These are phyloP conservation scores for Pipistrellus kuhlii DNA, from an alignment of 2,797 vertebrate species.

Conservation along the genomic window DNA sequence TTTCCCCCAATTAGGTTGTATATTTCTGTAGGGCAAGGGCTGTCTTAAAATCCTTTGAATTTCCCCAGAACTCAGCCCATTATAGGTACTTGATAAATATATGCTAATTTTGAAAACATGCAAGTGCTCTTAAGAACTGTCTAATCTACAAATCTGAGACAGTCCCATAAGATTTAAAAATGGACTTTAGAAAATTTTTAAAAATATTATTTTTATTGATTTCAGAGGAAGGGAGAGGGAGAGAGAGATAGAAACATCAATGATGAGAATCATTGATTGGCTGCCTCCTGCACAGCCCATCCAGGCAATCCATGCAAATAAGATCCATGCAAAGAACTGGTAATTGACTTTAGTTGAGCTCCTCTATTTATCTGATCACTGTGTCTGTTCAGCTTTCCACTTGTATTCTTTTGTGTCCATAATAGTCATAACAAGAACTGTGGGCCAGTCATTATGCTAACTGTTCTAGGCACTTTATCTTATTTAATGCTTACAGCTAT, in stretches of 20 bases:
- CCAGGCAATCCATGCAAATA: background rate
- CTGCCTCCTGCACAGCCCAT: no score
- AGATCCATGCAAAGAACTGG: background rate
- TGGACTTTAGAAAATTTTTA: slow-evolving; percentile 34
- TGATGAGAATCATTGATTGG: no score
- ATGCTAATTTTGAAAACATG: slow-evolving; percentile 41
- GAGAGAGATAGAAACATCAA: no score
- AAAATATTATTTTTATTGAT: background rate
- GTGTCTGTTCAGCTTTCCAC: background rate
- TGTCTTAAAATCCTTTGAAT: slow-evolving; percentile 32
- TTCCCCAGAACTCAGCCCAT: background rate
- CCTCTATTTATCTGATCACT: background rate
- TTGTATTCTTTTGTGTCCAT: background rate
- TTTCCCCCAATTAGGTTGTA: background rate
- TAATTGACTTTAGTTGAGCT: background rate
- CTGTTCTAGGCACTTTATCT: background rate
- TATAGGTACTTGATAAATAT: slow-evolving; percentile 34
- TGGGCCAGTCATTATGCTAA: background rate
- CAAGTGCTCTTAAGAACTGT: background rate
- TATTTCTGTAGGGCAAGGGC: background rate
- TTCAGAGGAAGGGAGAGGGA: no score
- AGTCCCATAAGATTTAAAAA: background rate
- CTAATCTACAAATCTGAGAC: slow-evolving; percentile 22
- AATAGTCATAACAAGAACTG: background rate
- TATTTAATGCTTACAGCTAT: background rate